A percentile compares a stretch with the other conserved stretches of the same genome.
These are phyloP conservation scores for Frieseomelitta varia DNA, from an alignment of 1,140 invertebrate species.

Conservation along the genomic window DNA sequence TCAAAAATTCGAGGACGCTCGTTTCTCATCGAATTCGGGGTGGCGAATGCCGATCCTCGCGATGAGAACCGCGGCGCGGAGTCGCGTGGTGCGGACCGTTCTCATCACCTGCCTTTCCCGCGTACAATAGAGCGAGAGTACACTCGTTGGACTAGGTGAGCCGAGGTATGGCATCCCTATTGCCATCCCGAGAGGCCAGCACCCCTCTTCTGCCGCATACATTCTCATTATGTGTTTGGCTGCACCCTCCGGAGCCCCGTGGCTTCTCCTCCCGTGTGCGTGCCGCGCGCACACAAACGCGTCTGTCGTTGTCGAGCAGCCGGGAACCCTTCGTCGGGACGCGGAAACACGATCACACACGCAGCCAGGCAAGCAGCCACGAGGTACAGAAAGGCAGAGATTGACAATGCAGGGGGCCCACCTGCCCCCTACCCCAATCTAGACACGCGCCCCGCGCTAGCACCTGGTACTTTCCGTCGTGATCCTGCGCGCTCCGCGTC, in stretches of 20 bases:
- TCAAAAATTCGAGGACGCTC: not conserved
- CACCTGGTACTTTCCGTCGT: conserved; percentile 77
- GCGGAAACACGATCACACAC: conserved; percentile 49
- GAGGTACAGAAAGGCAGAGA: conserved; percentile 78
- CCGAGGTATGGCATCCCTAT: conserved; percentile 66
- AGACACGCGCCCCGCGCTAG: conserved; percentile 79
- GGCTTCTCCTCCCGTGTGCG: conserved; percentile 19
- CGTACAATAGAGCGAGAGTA: conserved; percentile 73
- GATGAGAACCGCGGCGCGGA: conserved; percentile 76
- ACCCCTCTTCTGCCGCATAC: conserved; percentile 72
- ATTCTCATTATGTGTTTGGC: conserved; percentile 73
- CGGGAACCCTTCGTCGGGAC: conserved; percentile 61
- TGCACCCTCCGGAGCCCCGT: conserved; percentile 57
- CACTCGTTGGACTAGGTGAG: conserved; percentile 74
- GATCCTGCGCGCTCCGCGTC: conserved; percentile 38
- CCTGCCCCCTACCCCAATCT: conserved; percentile 79
- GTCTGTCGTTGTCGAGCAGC: conserved; percentile 23
- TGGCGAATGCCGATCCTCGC: conserved; percentile 12
- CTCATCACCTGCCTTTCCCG: conserved; percentile 80
- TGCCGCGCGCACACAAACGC: conserved; percentile 17
- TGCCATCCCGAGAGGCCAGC: conserved; percentile 59
- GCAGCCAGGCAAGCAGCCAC: conserved; percentile 62
- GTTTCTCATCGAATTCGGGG: too few relatives aligned
- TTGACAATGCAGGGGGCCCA: conserved; percentile 82
- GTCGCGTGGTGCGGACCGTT: conserved; percentile 81